A percentile compares a stretch with the other conserved stretches of the same genome.
Evolutionary conservation across 2,888 invertebrate species (phyloP).

Genomic region (Dinocampus coccinellae): DNA sequence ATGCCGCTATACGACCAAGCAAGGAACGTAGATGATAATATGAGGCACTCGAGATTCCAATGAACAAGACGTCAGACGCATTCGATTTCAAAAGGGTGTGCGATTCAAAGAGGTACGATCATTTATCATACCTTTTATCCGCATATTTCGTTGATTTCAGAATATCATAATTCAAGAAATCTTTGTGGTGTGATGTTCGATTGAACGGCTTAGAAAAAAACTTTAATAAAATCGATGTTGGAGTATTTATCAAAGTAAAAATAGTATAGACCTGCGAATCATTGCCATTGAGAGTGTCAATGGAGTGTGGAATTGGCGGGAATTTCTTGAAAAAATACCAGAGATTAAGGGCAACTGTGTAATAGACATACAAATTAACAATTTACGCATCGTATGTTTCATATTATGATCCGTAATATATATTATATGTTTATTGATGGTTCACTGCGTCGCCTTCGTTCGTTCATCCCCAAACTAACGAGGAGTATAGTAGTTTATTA

Average conservation of each 20-base stretch:
- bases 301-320: neutral
- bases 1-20: constrained; percentile 17
- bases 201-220: neutral
- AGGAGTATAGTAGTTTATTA: constrained; percentile 57
- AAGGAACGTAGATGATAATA: constrained; percentile 6
- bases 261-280: neutral
- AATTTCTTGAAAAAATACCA: neutral
- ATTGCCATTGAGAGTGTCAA: neutral
- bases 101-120: neutral
- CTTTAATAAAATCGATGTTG: neutral
- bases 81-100: constrained; percentile 12
- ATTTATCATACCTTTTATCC: no score
- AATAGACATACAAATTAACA: constrained; percentile 59
- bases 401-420: no score
- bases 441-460: constrained; percentile 20
- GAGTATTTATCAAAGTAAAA: constrained; percentile 24
- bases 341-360: neutral
- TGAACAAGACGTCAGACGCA: constrained; percentile 12
- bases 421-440: constrained; percentile 29
- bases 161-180: neutral
- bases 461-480: constrained; percentile 48
- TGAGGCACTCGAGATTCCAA: constrained; percentile 21
- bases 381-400: constrained; percentile 63
- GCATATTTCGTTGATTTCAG: neutral
- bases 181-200: neutral